Percentiles rank a stretch among this genome's conserved stretches.
phyloP scores from a whole-genome alignment of 2,888 invertebrate genomes.

The Heterodera filipjevi region DNA sequence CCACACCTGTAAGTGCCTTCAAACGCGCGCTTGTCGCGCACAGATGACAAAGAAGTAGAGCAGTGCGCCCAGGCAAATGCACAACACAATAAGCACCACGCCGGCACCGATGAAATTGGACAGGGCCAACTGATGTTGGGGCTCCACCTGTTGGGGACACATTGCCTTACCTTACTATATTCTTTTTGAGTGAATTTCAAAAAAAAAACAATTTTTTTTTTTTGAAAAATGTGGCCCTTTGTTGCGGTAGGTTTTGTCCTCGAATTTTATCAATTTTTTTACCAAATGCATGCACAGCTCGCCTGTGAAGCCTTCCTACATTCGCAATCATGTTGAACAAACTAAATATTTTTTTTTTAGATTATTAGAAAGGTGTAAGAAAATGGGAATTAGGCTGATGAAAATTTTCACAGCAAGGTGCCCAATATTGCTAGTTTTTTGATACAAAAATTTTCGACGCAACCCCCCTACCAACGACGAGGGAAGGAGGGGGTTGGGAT shows the following conservation, averaged over 20 bases:
- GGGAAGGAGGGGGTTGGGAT: too few species aligned
- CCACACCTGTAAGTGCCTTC: constrained; percentile 52
- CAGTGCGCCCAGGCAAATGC: constrained; percentile 55
- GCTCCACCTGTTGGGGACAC: constrained; percentile 44
- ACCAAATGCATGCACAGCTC: constrained; percentile 50
- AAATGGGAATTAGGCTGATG: too few species aligned
- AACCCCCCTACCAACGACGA: too few species aligned
- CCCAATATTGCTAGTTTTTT: too few species aligned
- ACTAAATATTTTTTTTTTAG: background rate
- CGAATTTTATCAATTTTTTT: background rate
- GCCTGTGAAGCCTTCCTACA: constrained; percentile 56
- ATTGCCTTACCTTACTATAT: background rate
- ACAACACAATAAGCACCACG: constrained; percentile 52
- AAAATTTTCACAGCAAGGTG: too few species aligned
- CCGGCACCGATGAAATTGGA: constrained; percentile 56
- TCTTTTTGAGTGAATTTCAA: background rate
- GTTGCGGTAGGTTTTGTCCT: too few species aligned
- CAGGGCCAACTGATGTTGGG: constrained; percentile 45
- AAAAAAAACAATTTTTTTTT: too few species aligned
- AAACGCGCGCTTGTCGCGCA: constrained; percentile 54
- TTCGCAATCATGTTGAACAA: constrained; percentile 55
- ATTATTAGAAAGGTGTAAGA: too few species aligned
- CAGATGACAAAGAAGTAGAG: constrained; percentile 52
- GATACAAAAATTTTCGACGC: too few species aligned
- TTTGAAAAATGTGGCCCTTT: too few species aligned